Conservation (phyloP, 2,888 invertebrate species). For the Aleiodes testaceus region DNA sequence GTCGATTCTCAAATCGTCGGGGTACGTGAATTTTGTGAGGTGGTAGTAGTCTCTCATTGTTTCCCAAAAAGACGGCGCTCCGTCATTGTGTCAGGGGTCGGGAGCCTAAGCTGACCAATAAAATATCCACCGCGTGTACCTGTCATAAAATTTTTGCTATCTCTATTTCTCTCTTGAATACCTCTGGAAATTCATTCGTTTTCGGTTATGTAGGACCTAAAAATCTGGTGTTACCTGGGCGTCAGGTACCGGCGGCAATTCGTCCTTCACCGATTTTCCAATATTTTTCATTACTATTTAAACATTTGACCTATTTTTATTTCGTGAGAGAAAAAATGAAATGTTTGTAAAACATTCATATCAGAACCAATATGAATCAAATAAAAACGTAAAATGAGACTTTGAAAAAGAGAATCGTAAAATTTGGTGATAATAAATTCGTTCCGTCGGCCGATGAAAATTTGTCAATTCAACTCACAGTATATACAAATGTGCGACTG, state of each 20-base stretch:
- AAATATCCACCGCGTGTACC: constrained; percentile 40
- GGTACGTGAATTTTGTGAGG: too few species aligned
- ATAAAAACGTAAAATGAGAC: not conserved
- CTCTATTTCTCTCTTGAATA: not conserved
- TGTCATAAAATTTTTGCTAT: constrained; percentile 36
- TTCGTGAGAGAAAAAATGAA: not conserved
- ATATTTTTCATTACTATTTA: not conserved
- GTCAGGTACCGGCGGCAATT: constrained; percentile 17
- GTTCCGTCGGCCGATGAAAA: constrained; percentile 10
- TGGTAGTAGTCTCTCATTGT: constrained; percentile 39
- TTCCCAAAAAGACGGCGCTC: constrained; percentile 50
- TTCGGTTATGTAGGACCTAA: not conserved
- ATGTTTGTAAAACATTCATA: too few species aligned
- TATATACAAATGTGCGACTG: constrained; percentile 12
- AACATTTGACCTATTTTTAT: constrained; percentile 27
- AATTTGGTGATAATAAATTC: constrained; percentile 12
- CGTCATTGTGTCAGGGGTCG: constrained; percentile 46
- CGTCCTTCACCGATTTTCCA: constrained; percentile 24
- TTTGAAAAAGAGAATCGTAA: not conserved
- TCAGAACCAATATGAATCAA: too few species aligned
- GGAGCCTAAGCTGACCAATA: constrained; percentile 43
- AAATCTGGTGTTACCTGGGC: constrained; percentile 2
- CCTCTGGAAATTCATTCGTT: constrained; percentile 7
- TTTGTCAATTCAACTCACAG: not conserved
- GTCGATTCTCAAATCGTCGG: not conserved